These are phyloP conservation scores for Chrysoperla carnea DNA, from an alignment of 1,140 invertebrate genomes.

Conservation along the genomic window DNA sequence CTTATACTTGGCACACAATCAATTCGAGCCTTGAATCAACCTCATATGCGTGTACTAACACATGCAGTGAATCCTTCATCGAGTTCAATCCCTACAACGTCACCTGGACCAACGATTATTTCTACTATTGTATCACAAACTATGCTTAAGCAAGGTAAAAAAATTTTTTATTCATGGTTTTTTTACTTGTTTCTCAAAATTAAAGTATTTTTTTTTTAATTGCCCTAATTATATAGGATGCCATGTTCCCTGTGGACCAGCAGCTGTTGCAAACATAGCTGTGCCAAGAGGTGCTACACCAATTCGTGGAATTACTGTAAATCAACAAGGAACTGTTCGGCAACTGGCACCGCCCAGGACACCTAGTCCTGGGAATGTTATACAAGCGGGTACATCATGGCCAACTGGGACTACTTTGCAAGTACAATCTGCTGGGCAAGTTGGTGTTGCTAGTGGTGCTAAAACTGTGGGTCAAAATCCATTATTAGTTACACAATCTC, in stretches of 20 bases:
- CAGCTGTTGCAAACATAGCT: conserved; percentile 21
- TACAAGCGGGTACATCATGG: background rate
- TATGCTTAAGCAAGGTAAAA: conserved; percentile 18
- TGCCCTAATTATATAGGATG: conserved; percentile 8
- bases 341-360: conserved; percentile 12
- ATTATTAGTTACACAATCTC: background rate
- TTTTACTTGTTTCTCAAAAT: background rate
- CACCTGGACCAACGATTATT: conserved; percentile 15
- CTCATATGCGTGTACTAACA: conserved; percentile 15
- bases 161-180: too few relatives aligned
- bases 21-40: background rate
- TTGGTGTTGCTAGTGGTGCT: background rate
- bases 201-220: conserved; percentile 6
- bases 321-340: conserved; percentile 7
- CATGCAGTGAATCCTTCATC: conserved; percentile 7
- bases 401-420: background rate
- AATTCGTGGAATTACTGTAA: conserved; percentile 15
- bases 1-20: background rate
- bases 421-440: background rate
- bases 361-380: conserved; percentile 12
- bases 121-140: conserved; percentile 17
- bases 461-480: background rate
- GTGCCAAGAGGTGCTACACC: conserved; percentile 19
- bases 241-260: conserved; percentile 21
- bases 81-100: conserved; percentile 8